Percentiles rank a stretch among this genome's conserved stretches.
Conservation (phyloP, 2,888 invertebrate genomes). For the Epinotia bilunana region DNA sequence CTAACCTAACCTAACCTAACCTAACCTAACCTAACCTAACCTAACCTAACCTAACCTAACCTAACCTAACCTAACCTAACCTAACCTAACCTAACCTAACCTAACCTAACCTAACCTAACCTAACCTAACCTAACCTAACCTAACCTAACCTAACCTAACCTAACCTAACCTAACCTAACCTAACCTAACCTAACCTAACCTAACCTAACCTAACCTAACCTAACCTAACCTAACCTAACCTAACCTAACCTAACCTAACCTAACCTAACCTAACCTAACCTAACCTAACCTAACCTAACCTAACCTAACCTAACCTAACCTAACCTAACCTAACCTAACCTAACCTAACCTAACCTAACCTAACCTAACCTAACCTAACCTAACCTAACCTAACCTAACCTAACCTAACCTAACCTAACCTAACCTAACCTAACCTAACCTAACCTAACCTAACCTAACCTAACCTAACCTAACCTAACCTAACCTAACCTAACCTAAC, state of each 20-base stretch:
- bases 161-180: constrained; percentile 18
- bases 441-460: constrained; percentile 14
- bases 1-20: too few relatives aligned
- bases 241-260: background rate
- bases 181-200: constrained; percentile 21
- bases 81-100: too few relatives aligned
- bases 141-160: constrained; percentile 34
- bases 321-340: constrained; percentile 6
- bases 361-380: constrained; percentile 15
- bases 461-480: constrained; percentile 15
- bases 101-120: too few relatives aligned
- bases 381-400: constrained; percentile 15
- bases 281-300: constrained; percentile 28
- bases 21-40: too few relatives aligned
- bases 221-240: constrained; percentile 16
- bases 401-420: constrained; percentile 12
- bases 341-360: constrained; percentile 10
- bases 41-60: too few relatives aligned
- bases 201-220: constrained; percentile 23
- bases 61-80: too few relatives aligned
- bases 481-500: too few relatives aligned
- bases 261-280: constrained; percentile 20
- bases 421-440: constrained; percentile 14
- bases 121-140: too few relatives aligned
- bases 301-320: constrained; percentile 9